Evolutionary conservation across 2,797 vertebrate species (phyloP).

Genomic region (Gymnothorax reevesii): DNA sequence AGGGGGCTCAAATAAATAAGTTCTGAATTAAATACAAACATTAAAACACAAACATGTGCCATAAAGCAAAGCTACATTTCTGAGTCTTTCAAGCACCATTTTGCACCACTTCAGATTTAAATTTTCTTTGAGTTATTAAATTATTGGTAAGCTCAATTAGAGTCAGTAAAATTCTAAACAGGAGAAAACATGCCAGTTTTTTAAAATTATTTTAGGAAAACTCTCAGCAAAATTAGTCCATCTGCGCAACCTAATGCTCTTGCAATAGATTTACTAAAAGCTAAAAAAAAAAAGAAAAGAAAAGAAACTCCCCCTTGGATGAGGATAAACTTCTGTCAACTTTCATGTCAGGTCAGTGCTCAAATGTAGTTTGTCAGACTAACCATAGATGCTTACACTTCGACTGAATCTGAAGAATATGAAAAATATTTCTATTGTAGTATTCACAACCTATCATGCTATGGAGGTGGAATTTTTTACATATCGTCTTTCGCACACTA

Average conservation of each 20-base stretch:
- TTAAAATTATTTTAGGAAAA: not conserved
- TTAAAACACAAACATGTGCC: conserved; percentile 11
- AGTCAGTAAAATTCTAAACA: not conserved
- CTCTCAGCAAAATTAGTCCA: not conserved
- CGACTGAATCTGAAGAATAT: not conserved
- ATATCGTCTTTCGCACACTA: not conserved
- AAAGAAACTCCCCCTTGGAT: not conserved
- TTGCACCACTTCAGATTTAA: not conserved
- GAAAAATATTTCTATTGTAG: not conserved
- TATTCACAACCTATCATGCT: not conserved
- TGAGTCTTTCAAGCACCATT: conserved; percentile 5
- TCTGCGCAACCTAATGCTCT: not conserved
- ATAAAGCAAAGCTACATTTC: conserved; percentile 28
- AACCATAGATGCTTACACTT: not conserved
- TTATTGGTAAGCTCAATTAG: not conserved
- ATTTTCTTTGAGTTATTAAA: too few relatives aligned
- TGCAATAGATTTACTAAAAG: conserved; percentile 1
- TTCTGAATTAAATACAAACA: conserved; percentile 30
- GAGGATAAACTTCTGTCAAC: not conserved
- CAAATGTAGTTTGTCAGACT: not conserved
- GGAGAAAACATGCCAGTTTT: not conserved
- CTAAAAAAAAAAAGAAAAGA: not conserved
- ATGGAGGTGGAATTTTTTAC: not conserved
- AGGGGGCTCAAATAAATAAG: conserved; percentile 13
- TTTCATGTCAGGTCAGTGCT: not conserved